A percentile compares a stretch with the other conserved stretches of the same genome.
Evolutionary conservation across 1,140 invertebrate genomes (phyloP).

Genomic region (Trialeurodes vaporariorum): DNA sequence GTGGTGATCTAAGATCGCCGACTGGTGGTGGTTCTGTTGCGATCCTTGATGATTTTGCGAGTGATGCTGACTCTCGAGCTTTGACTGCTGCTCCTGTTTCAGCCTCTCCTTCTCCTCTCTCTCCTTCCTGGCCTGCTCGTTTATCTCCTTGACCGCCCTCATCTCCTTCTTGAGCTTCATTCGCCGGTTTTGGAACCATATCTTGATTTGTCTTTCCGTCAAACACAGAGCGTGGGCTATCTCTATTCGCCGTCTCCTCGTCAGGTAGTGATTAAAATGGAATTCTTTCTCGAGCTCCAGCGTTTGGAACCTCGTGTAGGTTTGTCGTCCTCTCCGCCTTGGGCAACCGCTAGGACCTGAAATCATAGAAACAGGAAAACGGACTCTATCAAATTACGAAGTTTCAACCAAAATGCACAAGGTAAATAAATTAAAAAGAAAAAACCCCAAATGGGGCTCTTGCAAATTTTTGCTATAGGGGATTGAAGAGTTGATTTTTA

Average conservation of each 20-base stretch:
- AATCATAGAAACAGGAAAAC: too few relatives aligned
- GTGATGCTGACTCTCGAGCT: constrained; percentile 47
- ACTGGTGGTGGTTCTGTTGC: constrained; percentile 44
- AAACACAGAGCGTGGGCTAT: constrained; percentile 92
- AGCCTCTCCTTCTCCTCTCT: constrained; percentile 81
- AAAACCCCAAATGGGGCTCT: too few relatives aligned
- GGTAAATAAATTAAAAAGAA: too few relatives aligned
- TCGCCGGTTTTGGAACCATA: constrained; percentile 93
- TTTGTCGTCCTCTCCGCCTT: constrained; percentile 82
- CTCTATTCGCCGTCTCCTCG: constrained; percentile 87
- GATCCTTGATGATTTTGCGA: constrained; percentile 42
- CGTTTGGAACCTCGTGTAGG: constrained; percentile 91
- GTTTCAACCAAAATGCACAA: too few relatives aligned
- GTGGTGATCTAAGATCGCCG: constrained; percentile 19
- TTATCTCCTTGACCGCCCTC: constrained; percentile 85
- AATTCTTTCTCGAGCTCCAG: constrained; percentile 96
- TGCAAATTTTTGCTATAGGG: too few relatives aligned
- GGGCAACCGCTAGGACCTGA: constrained; percentile 93
- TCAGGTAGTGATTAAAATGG: constrained; percentile 96
- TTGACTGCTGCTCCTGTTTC: constrained; percentile 75
- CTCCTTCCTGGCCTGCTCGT: constrained; percentile 82
- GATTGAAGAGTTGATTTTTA: too few relatives aligned
- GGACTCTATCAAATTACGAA: too few relatives aligned
- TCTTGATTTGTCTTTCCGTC: constrained; percentile 93
- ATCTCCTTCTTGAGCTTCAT: constrained; percentile 98